phyloP scores from a whole-genome alignment of 2,113 vertebrate species.

The Oxyruncus cristatus region DNA sequence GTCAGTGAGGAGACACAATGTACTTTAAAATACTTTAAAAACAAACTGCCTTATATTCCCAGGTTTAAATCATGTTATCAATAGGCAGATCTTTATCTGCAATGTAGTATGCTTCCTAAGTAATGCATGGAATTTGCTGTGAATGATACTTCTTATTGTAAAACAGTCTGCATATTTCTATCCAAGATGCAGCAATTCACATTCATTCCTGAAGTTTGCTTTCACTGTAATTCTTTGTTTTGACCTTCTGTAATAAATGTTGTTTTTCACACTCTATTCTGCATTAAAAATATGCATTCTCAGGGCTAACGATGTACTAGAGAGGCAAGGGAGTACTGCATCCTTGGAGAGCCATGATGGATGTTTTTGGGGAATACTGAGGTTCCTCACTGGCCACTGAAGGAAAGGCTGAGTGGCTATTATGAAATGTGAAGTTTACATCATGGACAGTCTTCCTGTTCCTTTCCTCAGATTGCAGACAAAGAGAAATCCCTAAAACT shows the following conservation, averaged over 20 bases:
- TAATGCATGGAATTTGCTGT: neutral
- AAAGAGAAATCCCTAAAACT: neutral
- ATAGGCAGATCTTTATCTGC: neutral
- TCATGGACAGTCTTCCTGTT: rapidly evolving
- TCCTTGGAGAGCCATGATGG: rapidly evolving
- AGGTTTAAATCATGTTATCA: neutral
- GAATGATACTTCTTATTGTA: neutral
- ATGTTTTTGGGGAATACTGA: neutral
- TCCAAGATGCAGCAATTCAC: neutral
- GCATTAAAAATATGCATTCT: neutral
- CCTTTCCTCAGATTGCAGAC: neutral
- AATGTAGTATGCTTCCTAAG: neutral
- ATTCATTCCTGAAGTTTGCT: neutral
- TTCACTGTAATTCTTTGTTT: neutral
- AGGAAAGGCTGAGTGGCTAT: neutral
- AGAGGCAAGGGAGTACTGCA: neutral
- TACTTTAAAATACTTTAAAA: constrained; percentile 8
- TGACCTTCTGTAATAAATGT: neutral
- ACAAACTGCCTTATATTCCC: neutral
- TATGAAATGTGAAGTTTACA: neutral
- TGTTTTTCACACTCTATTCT: neutral
- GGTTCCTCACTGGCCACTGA: rapidly evolving
- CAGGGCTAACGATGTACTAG: rapidly evolving
- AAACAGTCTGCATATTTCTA: neutral
- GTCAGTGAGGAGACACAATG: neutral